Evolutionary conservation across 30 jellyfish, hydroid and myxozoan genomes (phyloP), one percentile per base, ranked within the genome.

Genomic region (Aurelia aurita): DNA sequence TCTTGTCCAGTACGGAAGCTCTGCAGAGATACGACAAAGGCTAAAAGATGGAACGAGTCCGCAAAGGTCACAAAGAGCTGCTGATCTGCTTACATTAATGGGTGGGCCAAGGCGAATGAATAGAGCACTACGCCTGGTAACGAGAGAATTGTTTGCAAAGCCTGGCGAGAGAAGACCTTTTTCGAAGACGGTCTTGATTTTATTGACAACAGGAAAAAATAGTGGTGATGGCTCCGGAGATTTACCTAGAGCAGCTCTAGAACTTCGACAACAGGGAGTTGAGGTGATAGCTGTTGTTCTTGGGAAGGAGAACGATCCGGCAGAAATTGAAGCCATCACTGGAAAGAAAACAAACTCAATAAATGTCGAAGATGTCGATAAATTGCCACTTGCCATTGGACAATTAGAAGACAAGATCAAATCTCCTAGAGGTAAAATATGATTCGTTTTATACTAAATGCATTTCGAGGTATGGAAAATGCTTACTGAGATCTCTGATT

Each of bases 61-160:
- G 2, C 32, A 59, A 22, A 31, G 5, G 58, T 34, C 69, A 0
- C 54, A 47, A 9, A 51, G 44, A 29, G 25, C 43, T 18, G 65
- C 59, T 7, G 53, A 53, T 23, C 58, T 31, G 35, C n/a, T 89
- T 35, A 19, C 62, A 16, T 45, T 57, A 67, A 35, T 81, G 13
- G 98, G 97, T 25, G 98, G 98, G 43, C 89, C 72, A 11, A 77
- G 97, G 43, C 51, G 91, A 65, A 72, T 84, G 85, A 46, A 77
- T 49, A 75, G 58, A 71, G 96, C 97, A 45, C 58, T 91, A 29
- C 77, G 79, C 9, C 19, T 55, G 16, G 88, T 85, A 0, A 57
- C 55, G 12, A 22, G 82, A 3, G 91, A 84, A 29, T 22, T 91
- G 23, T 84, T 39, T 34, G 58, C 68, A 16, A 35, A 32, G 54